These are phyloP conservation scores for Leptopilina drosophilae DNA, from an alignment of 2,888 invertebrate species.

Conservation along the genomic window DNA sequence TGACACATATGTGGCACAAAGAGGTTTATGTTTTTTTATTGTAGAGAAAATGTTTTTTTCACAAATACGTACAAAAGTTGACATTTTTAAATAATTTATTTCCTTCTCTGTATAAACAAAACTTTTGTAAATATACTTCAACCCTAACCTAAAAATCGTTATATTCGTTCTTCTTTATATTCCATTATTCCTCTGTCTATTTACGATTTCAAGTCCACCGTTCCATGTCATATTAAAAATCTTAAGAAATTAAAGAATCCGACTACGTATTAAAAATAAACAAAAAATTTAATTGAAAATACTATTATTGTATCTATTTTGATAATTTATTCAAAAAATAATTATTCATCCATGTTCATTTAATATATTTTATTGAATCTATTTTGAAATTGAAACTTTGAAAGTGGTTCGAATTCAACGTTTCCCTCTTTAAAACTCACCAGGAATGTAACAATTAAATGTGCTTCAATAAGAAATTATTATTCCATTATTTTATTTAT, in stretches of 20 bases:
- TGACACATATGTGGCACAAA: slow-evolving; percentile 18
- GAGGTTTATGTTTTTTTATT: slow-evolving; percentile 5
- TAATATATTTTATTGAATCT: not conserved
- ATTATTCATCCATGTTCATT: too few relatives aligned
- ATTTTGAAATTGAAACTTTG: not conserved
- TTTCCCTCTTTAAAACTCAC: not conserved
- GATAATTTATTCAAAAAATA: too few relatives aligned
- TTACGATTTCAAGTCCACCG: not conserved
- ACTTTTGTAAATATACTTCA: not conserved
- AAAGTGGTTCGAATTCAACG: not conserved
- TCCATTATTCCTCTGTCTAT: too few relatives aligned
- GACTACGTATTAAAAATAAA: too few relatives aligned
- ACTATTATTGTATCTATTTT: too few relatives aligned
- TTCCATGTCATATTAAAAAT: not conserved
- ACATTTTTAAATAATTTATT: slow-evolving; percentile 21
- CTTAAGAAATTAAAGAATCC: too few relatives aligned
- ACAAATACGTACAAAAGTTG: slow-evolving; percentile 16
- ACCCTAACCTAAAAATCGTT: slow-evolving; percentile 20
- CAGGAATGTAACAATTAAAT: not conserved
- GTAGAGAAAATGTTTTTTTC: slow-evolving; percentile 18
- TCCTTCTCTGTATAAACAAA: not conserved
- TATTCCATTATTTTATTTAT: too few relatives aligned
- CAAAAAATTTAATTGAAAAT: too few relatives aligned
- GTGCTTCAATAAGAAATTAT: not conserved
- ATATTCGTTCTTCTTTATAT: not conserved